phyloP scores from a whole-genome alignment of 2,113 vertebrate genomes.

The Erinaceus europaeus region DNA sequence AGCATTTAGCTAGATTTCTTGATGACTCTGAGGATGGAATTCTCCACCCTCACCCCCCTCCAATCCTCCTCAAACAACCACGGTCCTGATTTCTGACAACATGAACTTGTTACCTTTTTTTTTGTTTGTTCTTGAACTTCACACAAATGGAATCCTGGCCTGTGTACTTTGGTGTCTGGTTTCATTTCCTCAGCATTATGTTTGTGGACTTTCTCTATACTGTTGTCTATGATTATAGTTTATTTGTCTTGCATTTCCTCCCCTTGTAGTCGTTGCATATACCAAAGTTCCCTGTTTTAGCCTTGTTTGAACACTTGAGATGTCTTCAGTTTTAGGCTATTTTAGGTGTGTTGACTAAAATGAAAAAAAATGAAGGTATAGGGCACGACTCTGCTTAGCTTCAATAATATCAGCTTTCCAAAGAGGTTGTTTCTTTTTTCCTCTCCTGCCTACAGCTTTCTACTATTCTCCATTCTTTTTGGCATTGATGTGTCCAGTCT shows the following conservation, averaged over 20 bases:
- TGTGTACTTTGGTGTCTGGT: neutral
- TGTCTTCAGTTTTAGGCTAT: neutral
- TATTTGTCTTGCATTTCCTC: neutral
- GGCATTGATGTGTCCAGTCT: neutral
- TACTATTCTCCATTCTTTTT: rapidly evolving
- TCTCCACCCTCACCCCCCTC: neutral
- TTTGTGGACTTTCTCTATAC: neutral
- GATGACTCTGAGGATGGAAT: no score
- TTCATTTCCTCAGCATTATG: neutral
- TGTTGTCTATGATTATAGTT: neutral
- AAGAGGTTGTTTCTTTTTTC: neutral
- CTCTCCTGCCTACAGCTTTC: neutral
- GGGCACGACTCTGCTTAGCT: neutral
- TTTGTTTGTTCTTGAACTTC: neutral
- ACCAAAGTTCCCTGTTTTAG: neutral
- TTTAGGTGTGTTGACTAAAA: no score
- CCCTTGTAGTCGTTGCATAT: neutral
- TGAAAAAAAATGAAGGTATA: no score
- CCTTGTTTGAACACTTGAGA: neutral
- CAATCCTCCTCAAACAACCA: neutral
- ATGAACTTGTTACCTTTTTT: neutral
- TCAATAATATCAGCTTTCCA: neutral
- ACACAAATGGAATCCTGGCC: neutral
- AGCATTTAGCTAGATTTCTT: rapidly evolving
- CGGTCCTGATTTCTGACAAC: neutral